These are phyloP conservation scores for Dendronephthya gigantea DNA, from an alignment of 64 coral and sea anemone species.

Conservation along the genomic window DNA sequence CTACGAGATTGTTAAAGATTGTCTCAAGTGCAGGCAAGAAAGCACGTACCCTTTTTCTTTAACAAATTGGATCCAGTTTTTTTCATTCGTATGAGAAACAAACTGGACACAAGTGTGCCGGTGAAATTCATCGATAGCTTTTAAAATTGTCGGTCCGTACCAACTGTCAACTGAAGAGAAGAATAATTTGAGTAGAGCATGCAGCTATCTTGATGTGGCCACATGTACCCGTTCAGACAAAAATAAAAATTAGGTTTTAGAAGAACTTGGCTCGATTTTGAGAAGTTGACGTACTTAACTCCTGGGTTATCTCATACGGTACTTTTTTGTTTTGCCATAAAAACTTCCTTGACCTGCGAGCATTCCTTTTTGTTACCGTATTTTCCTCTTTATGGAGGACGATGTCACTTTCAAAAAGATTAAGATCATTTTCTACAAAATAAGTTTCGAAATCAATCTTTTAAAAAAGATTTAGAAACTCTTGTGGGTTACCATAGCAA, in stretches of 20 bases:
- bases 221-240: too few species aligned
- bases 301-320: neutral
- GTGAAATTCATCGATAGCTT: neutral
- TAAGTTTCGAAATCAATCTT: neutral
- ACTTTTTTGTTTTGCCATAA: neutral
- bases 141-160: neutral
- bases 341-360: neutral
- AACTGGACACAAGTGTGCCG: neutral
- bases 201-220: too few species aligned
- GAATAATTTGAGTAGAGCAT: neutral
- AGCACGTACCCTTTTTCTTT: neutral
- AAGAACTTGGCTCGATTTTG: too few species aligned
- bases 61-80: neutral
- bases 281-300: neutral
- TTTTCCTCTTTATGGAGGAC: neutral
- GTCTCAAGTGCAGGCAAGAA: too few species aligned
- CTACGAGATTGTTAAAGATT: too few species aligned
- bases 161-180: neutral
- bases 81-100: neutral
- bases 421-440: conserved; percentile 5
- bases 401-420: neutral
- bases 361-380: neutral
- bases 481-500: too few species aligned
- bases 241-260: too few species aligned
- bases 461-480: too few species aligned